A percentile compares a stretch with the other conserved stretches of the same genome.
Evolutionary conservation across 2,797 vertebrate genomes (phyloP).

Genomic region (Danio kyathit): DNA sequence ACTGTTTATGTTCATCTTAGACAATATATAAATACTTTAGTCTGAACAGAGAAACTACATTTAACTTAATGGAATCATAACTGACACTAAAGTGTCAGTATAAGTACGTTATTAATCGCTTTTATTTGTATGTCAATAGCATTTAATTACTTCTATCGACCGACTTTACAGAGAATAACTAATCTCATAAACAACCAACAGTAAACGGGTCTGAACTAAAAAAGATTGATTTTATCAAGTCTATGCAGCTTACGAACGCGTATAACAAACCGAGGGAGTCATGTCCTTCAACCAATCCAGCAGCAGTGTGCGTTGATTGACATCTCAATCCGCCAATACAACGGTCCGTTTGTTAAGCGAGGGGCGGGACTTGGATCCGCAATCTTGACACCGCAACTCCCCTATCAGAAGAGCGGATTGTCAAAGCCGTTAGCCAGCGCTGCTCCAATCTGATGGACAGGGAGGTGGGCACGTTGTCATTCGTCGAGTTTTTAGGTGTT

Average conservation of each 20-base stretch:
- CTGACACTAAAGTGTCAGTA: neutral
- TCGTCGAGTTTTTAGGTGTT: constrained; percentile 68
- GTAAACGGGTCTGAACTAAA: neutral
- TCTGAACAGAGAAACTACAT: neutral
- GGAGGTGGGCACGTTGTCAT: constrained; percentile 65
- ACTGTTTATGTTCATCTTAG: too few species aligned
- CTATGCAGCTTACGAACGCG: constrained; percentile 2
- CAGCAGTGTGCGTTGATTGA: constrained; percentile 56
- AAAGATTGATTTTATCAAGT: neutral
- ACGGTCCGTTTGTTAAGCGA: neutral
- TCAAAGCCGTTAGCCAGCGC: constrained; percentile 58
- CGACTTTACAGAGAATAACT: neutral
- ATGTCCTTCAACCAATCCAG: constrained; percentile 39
- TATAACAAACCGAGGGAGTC: constrained; percentile 27
- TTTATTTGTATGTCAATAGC: neutral
- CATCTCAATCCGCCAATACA: constrained; percentile 59
- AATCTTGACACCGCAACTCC: constrained; percentile 52
- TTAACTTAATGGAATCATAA: neutral
- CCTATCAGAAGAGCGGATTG: constrained; percentile 56
- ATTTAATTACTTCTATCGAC: neutral
- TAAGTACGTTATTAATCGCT: neutral
- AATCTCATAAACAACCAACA: neutral
- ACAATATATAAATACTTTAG: neutral
- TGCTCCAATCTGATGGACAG: constrained; percentile 62
- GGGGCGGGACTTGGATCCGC: constrained; percentile 43